These are phyloP conservation scores for Falco columbarius DNA, from an alignment of 2,797 vertebrate genomes.

Conservation along the genomic window DNA sequence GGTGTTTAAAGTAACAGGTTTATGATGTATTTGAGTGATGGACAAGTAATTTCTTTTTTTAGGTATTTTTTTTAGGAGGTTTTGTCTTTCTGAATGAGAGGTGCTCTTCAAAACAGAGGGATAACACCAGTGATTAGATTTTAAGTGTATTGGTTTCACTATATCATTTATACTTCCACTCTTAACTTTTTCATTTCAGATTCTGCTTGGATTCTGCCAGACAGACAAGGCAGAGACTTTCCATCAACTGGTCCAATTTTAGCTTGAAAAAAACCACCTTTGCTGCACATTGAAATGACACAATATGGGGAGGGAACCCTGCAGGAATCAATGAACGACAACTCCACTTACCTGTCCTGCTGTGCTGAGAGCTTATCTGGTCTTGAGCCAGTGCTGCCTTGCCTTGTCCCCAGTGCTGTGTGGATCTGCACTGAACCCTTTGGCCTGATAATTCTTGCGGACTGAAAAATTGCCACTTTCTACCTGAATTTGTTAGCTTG, in stretches of 20 bases:
- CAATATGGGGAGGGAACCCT: conserved; percentile 70
- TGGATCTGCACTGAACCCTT: conserved; percentile 81
- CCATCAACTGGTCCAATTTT: conserved; percentile 99
- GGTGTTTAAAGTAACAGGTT: neutral
- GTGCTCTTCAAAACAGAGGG: neutral
- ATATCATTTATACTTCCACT: neutral
- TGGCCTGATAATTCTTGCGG: conserved; percentile 83
- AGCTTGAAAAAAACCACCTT: conserved; percentile 98
- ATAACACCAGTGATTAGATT: neutral
- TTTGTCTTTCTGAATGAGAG: neutral
- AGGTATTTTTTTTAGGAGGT: neutral
- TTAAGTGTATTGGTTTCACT: neutral
- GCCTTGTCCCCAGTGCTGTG: conserved; percentile 86
- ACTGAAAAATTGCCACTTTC: conserved; percentile 84
- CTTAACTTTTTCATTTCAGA: conserved; percentile 72
- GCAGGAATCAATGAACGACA: conserved; percentile 78
- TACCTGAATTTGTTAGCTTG: conserved; percentile 85
- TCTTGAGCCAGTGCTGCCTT: conserved; percentile 87
- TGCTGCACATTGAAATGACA: conserved; percentile 89
- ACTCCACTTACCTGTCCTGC: conserved; percentile 79
- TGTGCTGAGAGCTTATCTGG: conserved; percentile 84
- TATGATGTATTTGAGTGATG: neutral
- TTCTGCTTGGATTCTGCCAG: conserved; percentile 98
- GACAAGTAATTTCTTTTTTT: neutral
- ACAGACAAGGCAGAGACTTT: conserved; percentile 95